Evolutionary conservation across 2,797 vertebrate species (phyloP).

Genomic region (Graptemys geographica): DNA sequence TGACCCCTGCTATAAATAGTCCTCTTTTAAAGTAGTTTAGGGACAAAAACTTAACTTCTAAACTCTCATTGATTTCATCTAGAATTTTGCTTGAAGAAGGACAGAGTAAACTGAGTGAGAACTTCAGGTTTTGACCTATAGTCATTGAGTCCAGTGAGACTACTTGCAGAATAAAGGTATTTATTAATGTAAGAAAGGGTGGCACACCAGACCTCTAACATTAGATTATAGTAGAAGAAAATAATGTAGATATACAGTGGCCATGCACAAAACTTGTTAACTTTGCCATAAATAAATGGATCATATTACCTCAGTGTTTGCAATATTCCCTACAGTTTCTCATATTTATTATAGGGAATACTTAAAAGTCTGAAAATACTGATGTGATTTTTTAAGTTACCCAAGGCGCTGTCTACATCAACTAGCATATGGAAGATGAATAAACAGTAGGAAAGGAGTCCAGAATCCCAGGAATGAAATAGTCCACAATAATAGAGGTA

Average conservation of each 20-base stretch:
- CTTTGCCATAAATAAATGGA: conserved; percentile 26
- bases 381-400: not conserved
- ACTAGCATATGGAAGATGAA: not conserved
- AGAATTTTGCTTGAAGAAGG: not conserved
- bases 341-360: not conserved
- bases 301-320: not conserved
- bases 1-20: not conserved
- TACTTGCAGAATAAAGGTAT: not conserved
- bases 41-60: not conserved
- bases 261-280: not conserved
- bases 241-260: not conserved
- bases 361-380: not conserved
- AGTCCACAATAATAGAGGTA: not conserved
- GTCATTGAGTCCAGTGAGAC: not conserved
- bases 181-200: not conserved
- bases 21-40: not conserved
- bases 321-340: not conserved
- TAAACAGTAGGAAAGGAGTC: not conserved
- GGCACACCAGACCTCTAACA: not conserved
- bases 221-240: not conserved
- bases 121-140: not conserved
- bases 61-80: not conserved
- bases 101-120: not conserved
- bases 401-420: not conserved
- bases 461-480: not conserved